A percentile compares a stretch with the other conserved stretches of the same genome.
Conservation (phyloP, 2,888 invertebrate species). For the Isotomurus palustris region DNA sequence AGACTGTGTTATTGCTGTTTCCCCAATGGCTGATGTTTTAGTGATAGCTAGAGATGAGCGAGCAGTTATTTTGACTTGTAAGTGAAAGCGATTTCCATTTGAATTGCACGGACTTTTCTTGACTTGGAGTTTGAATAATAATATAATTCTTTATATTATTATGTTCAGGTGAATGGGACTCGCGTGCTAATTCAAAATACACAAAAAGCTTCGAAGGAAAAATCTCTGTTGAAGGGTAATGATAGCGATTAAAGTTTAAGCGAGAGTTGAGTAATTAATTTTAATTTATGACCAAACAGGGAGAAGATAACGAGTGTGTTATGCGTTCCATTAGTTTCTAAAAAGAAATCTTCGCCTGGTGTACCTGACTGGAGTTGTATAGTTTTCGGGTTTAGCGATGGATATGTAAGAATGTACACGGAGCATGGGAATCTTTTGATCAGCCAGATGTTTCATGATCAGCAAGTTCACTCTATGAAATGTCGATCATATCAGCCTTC, state of each 20-base stretch:
- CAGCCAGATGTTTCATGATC: slow-evolving; percentile 78
- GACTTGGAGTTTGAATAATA: too few relatives aligned
- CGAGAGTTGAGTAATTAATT: slow-evolving; percentile 3
- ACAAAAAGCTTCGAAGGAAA: slow-evolving; percentile 58
- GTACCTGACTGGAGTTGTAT: slow-evolving; percentile 92
- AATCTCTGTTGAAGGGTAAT: slow-evolving; percentile 52
- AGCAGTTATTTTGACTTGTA: slow-evolving; percentile 61
- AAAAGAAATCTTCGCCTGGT: slow-evolving; percentile 56
- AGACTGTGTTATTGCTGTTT: slow-evolving; percentile 62
- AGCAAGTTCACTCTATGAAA: slow-evolving; percentile 70
- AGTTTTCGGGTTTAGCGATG: slow-evolving; percentile 77
- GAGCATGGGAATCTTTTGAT: slow-evolving; percentile 78
- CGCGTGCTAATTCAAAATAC: slow-evolving; percentile 54
- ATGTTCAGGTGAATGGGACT: slow-evolving; percentile 60
- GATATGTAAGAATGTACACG: slow-evolving; percentile 80
- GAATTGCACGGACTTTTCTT: not conserved
- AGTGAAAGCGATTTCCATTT: slow-evolving; percentile 40
- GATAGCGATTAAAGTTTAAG: slow-evolving; percentile 16
- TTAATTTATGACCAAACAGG: slow-evolving; percentile 47
- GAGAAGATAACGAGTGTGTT: slow-evolving; percentile 55
- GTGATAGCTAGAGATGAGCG: slow-evolving; percentile 63
- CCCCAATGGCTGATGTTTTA: slow-evolving; percentile 67
- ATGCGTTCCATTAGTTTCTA: slow-evolving; percentile 56
- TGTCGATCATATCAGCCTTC: slow-evolving; percentile 64
- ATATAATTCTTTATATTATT: slow-evolving; percentile 13